Base-by-base conservation (phyloP, 2,888 invertebrate genomes). In the Toxonevra muliebris region DNA sequence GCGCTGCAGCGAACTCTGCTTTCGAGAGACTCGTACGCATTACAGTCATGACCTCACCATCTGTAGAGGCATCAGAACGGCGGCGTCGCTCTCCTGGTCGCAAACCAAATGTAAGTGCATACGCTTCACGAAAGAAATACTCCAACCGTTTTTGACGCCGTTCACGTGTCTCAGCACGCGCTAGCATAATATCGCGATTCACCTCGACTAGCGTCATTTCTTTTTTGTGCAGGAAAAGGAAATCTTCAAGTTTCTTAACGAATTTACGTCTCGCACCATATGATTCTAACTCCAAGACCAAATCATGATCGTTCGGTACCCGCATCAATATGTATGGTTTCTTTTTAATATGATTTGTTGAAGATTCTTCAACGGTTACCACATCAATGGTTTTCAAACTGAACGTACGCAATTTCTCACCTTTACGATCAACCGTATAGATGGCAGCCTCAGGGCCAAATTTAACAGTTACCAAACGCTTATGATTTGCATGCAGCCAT, bases 41-140 rank as follows among this genome's bases (percentile, higher is more conserved):
- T 0, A 96, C 95, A 71, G 95, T 95, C 61, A 96, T 93, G 68
- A 93, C 93, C 84, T 96, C 95, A 45, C 93, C 93, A 77, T 93
- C 92, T 52, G 87, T 87, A 61, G 90, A 90, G 66, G 91, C 90
- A 79, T 92, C 92, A 1, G 91, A 91, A 68, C 92, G 87, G 69
- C 92, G 87, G 59, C 93, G 86, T 70, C 93, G 90, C 81, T 96
- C 96, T 0, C 96, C 96, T 0, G 96, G 96, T 59, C 85, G 87
- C 7, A 96, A 85, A 0, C 96, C 96, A 81, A 97, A 96, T 0
- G 96, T 96, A 69, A 97, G 87, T 0, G 96, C 95, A 79, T 97
- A 97, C 0, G 97, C 97, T 86, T 97, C 97, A 70, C 97, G 88
- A 86, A 98, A 98, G 88, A 98, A 98, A 87, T 96, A 93, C 82